These are phyloP conservation scores for Nycticebus coucang DNA, from an alignment of 2,113 vertebrate species.

Conservation along the genomic window DNA sequence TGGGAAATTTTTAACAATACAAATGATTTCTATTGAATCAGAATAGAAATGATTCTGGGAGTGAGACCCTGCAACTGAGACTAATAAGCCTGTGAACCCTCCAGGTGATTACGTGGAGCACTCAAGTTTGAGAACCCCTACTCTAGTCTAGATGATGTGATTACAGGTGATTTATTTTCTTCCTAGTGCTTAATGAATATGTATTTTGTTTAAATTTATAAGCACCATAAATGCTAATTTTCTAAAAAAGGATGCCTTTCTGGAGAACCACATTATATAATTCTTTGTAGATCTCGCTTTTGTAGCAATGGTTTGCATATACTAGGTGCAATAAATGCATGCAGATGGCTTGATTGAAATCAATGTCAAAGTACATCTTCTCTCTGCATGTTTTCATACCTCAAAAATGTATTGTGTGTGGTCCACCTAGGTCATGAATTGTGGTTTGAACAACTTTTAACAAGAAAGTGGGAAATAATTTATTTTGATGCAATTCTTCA, in stretches of 20 bases:
- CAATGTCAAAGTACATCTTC: neutral
- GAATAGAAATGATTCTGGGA: neutral
- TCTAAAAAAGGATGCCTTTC: neutral
- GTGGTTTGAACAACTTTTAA: neutral
- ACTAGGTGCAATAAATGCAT: neutral
- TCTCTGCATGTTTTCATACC: neutral
- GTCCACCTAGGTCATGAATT: neutral
- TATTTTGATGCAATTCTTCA: conserved; percentile 6
- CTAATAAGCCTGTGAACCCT: neutral
- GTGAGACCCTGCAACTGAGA: neutral
- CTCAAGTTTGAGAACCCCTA: conserved; percentile 14
- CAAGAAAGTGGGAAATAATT: neutral
- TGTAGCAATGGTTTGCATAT: neutral
- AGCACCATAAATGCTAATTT: neutral
- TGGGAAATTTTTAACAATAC: neutral
- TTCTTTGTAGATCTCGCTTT: neutral
- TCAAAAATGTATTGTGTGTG: neutral
- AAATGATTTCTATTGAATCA: neutral
- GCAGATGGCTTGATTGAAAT: neutral
- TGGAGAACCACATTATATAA: neutral
- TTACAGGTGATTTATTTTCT: conserved; percentile 20
- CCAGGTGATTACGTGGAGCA: neutral
- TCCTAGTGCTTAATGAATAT: neutral
- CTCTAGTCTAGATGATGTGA: neutral
- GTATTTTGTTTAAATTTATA: neutral